These are phyloP conservation scores for Peromyscus attwateri DNA, from an alignment of 2,797 vertebrate species.

Conservation along the genomic window DNA sequence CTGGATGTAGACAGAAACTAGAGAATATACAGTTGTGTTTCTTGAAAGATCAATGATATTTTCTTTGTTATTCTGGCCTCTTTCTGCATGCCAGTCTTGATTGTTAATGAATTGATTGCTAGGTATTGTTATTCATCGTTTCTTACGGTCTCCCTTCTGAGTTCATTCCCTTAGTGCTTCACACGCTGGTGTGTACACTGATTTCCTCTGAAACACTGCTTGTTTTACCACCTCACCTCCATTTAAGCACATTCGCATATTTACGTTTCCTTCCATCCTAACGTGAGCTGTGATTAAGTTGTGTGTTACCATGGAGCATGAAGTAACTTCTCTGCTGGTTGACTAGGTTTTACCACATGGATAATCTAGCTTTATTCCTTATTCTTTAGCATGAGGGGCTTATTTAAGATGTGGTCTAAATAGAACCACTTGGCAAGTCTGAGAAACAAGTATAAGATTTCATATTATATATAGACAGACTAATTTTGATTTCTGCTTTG, in stretches of 20 bases:
- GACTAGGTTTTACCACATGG: background rate
- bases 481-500: slow-evolving; percentile 51
- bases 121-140: slow-evolving; percentile 5
- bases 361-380: background rate
- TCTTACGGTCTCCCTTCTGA: slow-evolving; percentile 19
- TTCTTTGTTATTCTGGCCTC: background rate
- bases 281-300: background rate
- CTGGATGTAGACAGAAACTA: background rate
- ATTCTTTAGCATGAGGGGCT: background rate
- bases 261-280: background rate
- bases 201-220: background rate
- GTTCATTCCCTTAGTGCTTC: slow-evolving; percentile 28
- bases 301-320: background rate
- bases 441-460: background rate
- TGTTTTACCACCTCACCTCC: background rate
- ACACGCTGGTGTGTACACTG: background rate
- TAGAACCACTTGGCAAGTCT: background rate
- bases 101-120: background rate
- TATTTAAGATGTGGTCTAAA: slow-evolving; percentile 14
- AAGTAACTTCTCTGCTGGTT: background rate
- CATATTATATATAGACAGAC: background rate
- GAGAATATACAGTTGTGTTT: background rate
- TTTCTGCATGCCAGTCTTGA: background rate
- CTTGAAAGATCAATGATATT: background rate
- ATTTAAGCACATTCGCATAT: background rate